Base-by-base conservation (phyloP, 2,888 invertebrate species). In the Amaurobius ferox region DNA sequence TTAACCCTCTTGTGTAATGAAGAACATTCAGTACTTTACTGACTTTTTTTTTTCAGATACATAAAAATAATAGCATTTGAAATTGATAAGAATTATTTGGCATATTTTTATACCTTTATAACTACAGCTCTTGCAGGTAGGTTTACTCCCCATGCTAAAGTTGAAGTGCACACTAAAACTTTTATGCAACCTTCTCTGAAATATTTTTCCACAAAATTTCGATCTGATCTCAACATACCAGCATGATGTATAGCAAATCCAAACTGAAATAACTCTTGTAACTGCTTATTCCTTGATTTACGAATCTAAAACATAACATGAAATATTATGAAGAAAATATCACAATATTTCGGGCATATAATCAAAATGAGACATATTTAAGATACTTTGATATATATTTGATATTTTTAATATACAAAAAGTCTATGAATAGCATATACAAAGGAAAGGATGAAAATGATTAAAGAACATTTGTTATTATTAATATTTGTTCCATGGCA, bases 141-240 rank as follows among this genome's bases (percentile, higher is more conserved):
- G 92, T 99, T 99, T 5, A 99, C 99, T 89, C 99, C 99, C 99
- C 99, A 99, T 30, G 99, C 99, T 35, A 99, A 93, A 0, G 99
- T 99, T 0, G 99, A 96, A 0, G 99, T 99, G 91, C 99, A 99
- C 9, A 98, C 96, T 0, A 99, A 92, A 13, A 93, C 97, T 91
- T 95, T 96, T 86, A 98, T 94, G 88, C 95, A 94, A 0, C 98
- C 98, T 79, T 95, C 95, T 0, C 95, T 92, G 91, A 99, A 99
- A 90, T 95, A 95, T 91, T 95, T 96, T 91, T 99, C 99, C 0
- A 97, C 96, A 92, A 96, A 92, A 90, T 94, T 94, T 89, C 98
- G 94, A 92, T 99, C 99, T 80, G 94, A 93, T 85, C 98, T 93
- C 77, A 97, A 91, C 94, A 98, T 95, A 6, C 98, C 98, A 30